Conservation (phyloP, 2,113 vertebrate genomes). For the Ptyas mucosa region DNA sequence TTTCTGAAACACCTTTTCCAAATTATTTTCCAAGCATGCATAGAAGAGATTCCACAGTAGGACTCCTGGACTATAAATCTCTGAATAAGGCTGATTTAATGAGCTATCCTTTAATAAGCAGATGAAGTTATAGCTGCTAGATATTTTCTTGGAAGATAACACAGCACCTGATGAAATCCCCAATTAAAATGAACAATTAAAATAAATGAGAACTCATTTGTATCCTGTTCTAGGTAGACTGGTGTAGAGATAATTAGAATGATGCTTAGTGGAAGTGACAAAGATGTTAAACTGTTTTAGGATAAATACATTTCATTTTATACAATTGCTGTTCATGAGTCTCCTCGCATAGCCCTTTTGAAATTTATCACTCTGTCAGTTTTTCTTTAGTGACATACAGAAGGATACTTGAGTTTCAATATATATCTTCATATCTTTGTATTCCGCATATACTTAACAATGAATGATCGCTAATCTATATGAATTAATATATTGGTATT, state of each 20-base stretch:
- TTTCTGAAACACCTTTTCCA: neutral
- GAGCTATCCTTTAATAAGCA: neutral
- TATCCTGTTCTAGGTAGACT: neutral
- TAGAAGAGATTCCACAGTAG: neutral
- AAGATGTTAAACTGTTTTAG: neutral
- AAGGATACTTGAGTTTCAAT: neutral
- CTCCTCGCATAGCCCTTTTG: neutral
- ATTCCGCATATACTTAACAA: neutral
- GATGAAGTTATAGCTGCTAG: neutral
- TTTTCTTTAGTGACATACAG: neutral
- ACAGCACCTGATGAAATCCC: neutral
- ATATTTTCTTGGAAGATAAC: neutral
- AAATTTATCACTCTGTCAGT: neutral
- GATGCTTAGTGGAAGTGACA: neutral
- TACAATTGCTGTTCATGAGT: neutral
- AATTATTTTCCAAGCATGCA: neutral
- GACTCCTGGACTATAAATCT: neutral
- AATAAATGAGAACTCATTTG: neutral
- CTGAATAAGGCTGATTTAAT: neutral
- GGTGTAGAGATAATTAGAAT: neutral
- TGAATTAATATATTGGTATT: neutral
- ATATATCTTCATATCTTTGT: neutral
- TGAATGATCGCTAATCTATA: neutral
- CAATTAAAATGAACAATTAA: neutral
- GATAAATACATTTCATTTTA: neutral